Conservation (phyloP, 2,888 invertebrate genomes). For the Protonemura montana region DNA sequence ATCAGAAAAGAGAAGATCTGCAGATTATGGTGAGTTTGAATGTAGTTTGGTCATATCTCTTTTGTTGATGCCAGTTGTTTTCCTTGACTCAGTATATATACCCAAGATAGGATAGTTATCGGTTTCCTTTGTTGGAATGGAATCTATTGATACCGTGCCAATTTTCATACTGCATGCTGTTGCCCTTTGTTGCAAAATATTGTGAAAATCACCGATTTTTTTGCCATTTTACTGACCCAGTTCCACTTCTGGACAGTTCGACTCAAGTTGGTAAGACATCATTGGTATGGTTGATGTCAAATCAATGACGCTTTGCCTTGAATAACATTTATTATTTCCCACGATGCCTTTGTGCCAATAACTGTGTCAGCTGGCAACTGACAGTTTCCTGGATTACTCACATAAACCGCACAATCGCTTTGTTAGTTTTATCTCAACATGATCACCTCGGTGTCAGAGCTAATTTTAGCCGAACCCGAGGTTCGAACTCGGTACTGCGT, state of each 20-base stretch:
- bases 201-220: not conserved
- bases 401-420: not conserved
- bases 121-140: not conserved
- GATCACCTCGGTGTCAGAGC: not conserved
- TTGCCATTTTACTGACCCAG: not conserved
- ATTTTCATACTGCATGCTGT: not conserved
- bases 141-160: not conserved
- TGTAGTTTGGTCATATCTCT: not conserved
- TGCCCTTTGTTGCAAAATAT: not conserved
- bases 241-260: not conserved
- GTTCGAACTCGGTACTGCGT: not conserved
- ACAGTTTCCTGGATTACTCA: not conserved
- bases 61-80: not conserved
- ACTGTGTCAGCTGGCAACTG: not conserved
- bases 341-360: not conserved
- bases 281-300: not conserved
- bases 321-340: no score
- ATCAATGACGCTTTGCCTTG: not conserved
- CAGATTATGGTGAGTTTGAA: not conserved
- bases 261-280: not conserved
- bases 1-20: not conserved
- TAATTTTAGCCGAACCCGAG: not conserved
- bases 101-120: not conserved
- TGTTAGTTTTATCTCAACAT: not conserved
- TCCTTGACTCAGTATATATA: not conserved